Base-by-base conservation (phyloP, 2,113 vertebrate species). In the Hemibates koningsi region DNA sequence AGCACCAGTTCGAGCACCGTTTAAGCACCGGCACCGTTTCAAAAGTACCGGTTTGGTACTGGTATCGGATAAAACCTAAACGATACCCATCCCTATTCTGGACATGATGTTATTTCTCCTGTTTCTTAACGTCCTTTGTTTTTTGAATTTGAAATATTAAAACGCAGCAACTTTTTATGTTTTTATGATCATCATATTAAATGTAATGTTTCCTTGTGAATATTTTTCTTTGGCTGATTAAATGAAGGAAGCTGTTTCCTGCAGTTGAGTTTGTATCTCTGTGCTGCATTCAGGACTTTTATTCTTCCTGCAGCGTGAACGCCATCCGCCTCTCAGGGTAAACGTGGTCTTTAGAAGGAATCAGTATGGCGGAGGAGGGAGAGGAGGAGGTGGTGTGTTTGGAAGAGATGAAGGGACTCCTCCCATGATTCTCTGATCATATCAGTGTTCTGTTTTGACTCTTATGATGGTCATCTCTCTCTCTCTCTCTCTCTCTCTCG, bases 401-500 rank as follows among this genome's bases (percentile, higher is more conserved):
- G 68, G 41, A 73, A 27, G 38, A 45, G 68, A 17, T 73, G 21
- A 73, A 73, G 21, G 21, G 38, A 45, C 14, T 73, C 38, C 68
- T 73, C 12, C 63, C n/a, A 41, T 24, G 63, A 9, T 14, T 24
- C n/a, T 36, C 36, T 45, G 36, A 24, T 6, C 5, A 13, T 24
- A 45, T 24, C 68, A 73, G 66, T 16, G 5, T 4, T 45, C 8
- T 71, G 66, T 27, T 71, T 71, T 4, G 12, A 24, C 38, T 71
- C n/a, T 27, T 16, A 71, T 71, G 38, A 71, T 71, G n/a, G 12
- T 9, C 1, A 36, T 0, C 9, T 19, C 32, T 1, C 3, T 11
- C 10, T 41, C n/a, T 2, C 5, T 17, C n/a, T 17, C 2, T 4
- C 14, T 9, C 5, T 10, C 13, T 3, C 2, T 11, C 1, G 3